Evolutionary conservation across 2,113 vertebrate genomes (phyloP).

Genomic region (Gambusia holbrooki): DNA sequence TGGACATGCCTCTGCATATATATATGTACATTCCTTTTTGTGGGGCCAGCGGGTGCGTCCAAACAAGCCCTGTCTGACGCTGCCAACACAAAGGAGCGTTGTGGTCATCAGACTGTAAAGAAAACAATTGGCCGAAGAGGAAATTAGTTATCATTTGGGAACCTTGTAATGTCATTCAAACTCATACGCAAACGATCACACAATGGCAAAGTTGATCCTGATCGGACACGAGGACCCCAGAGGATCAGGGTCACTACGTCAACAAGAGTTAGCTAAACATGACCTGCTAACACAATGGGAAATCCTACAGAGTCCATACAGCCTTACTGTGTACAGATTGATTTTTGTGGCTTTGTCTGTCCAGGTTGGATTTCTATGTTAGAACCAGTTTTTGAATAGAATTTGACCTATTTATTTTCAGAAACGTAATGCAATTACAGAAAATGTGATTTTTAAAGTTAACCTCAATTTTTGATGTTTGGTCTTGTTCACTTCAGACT

Average conservation of each 20-base stretch:
- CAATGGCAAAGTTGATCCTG: slow-evolving; percentile 67
- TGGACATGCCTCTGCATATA: neutral
- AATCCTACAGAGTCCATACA: slow-evolving; percentile 32
- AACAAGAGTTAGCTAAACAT: slow-evolving; percentile 70
- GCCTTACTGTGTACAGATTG: slow-evolving; percentile 23
- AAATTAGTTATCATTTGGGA: slow-evolving; percentile 72
- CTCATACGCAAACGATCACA: slow-evolving; percentile 36
- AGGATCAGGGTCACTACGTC: slow-evolving; percentile 57
- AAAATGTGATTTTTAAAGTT: too few species aligned
- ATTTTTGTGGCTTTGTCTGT: neutral
- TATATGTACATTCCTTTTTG: slow-evolving; percentile 8
- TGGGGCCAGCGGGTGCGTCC: slow-evolving; percentile 19
- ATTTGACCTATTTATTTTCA: neutral
- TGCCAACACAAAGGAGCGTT: slow-evolving; percentile 58
- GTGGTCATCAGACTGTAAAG: slow-evolving; percentile 78
- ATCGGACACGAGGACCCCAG: slow-evolving; percentile 66
- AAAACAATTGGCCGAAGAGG: slow-evolving; percentile 74
- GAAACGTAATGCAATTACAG: too few species aligned
- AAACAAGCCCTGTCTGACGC: slow-evolving; percentile 27
- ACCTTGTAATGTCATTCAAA: slow-evolving; percentile 57
- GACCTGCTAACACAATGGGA: slow-evolving; percentile 62
- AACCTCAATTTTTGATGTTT: too few species aligned
- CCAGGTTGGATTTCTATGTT: neutral
- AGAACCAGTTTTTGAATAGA: neutral
- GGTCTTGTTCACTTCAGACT: too few species aligned